These are phyloP conservation scores for Calephelis nemesis DNA, from an alignment of 1,140 invertebrate genomes.

Conservation along the genomic window DNA sequence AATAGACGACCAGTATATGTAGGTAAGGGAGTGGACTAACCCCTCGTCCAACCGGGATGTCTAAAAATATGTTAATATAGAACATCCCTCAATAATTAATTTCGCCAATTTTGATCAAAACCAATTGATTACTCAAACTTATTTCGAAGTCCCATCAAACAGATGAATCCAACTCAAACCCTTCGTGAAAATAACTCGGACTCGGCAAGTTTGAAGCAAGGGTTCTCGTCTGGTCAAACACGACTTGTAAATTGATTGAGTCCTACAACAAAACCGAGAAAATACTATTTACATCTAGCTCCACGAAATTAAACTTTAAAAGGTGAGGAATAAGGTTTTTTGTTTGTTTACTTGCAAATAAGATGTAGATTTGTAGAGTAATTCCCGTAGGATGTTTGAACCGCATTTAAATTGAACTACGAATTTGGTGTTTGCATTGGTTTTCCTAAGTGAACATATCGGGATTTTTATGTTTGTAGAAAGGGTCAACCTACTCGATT, in stretches of 20 bases:
- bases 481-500: slow-evolving; percentile 5
- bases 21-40: too few species aligned
- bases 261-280: slow-evolving; percentile 40
- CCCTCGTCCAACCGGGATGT: too few species aligned
- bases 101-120: slow-evolving; percentile 9
- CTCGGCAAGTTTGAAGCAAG: slow-evolving; percentile 38
- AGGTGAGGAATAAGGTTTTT: slow-evolving; percentile 20
- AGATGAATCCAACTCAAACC: slow-evolving; percentile 36
- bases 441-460: slow-evolving; percentile 44
- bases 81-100: background rate
- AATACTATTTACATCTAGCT: slow-evolving; percentile 12
- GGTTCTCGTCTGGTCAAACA: slow-evolving; percentile 62
- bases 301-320: slow-evolving; percentile 35
- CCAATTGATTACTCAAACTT: slow-evolving; percentile 13
- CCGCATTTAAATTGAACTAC: slow-evolving; percentile 56
- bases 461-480: slow-evolving; percentile 35
- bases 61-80: background rate
- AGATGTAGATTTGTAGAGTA: slow-evolving; percentile 28
- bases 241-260: slow-evolving; percentile 67
- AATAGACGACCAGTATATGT: too few species aligned
- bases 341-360: background rate
- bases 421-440: slow-evolving; percentile 53
- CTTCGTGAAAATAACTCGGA: slow-evolving; percentile 43
- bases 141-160: slow-evolving; percentile 25
- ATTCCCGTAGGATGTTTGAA: slow-evolving; percentile 50